Base-by-base conservation (phyloP, 2,113 vertebrate species). In the Acanthisitta chloris region DNA sequence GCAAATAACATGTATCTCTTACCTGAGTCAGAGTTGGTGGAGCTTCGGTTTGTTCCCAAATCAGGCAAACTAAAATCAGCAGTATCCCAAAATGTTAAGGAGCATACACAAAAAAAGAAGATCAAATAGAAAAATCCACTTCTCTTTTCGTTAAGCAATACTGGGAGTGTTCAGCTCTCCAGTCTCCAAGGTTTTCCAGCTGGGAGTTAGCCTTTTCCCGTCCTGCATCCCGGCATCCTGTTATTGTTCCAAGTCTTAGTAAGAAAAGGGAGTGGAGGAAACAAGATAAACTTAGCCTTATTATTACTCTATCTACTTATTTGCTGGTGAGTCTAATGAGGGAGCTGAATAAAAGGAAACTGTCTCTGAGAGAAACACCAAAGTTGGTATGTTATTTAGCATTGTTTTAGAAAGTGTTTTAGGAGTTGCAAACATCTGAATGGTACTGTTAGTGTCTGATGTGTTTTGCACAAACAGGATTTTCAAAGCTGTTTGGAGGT, bases 191-290 rank as follows among this genome's bases (percentile, higher is more conserved):
- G 93, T 94, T 94, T 97, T 96, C 96, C 97, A 93, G 91, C 96
- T 90, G 97, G 97, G 98, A 98, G 97, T 97, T 97, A 97, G 97
- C 97, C 98, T 97, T 97, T 98, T 98, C 98, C 97, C 92, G 54
- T 94, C 94, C 97, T 95, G 91, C 92, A 96, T 93, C 92, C 97
- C 98, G 74, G 95, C 97, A 97, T 99, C 98, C 99, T 99, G 98
- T 98, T 98, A 98, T 99, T 99, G 98, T 98, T 97, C 96, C 73
- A 96, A 95, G 73, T 85, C 61, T 97, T 94, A 90, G 81, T 95
- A 88, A 96, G 88, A 92, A 84, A 91, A 92, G 89, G 95, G 98
- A 97, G 97, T 98, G 98, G 97, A 97, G 98, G 97, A 98, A 98
- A 93, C 92, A 84, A 98, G 98, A 98, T 98, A 98, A 98, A 97